Evolutionary conservation across 2,888 invertebrate genomes (phyloP).

Genomic region (Nephrotoma appendiculata): DNA sequence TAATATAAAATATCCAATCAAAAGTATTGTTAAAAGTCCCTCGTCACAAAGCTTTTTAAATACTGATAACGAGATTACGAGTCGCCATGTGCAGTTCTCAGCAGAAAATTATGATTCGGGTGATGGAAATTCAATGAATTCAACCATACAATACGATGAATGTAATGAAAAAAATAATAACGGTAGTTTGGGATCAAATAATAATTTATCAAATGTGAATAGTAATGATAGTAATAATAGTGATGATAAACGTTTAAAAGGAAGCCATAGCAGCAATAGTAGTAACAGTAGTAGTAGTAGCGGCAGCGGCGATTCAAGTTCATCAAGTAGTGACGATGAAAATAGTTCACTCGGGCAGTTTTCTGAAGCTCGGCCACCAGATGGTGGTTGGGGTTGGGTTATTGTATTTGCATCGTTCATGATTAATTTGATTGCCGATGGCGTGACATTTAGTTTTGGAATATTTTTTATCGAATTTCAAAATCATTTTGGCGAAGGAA

Average conservation of each 20-base stretch:
- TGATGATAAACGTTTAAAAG: neutral
- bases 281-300: neutral
- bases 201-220: neutral
- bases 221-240: neutral
- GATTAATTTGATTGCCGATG: constrained; percentile 83
- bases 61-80: neutral
- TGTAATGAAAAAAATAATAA: neutral
- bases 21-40: constrained; percentile 19
- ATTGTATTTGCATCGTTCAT: constrained; percentile 79
- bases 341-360: constrained; percentile 46
- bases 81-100: constrained; percentile 1
- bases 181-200: neutral
- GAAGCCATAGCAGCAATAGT: neutral
- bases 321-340: constrained; percentile 36
- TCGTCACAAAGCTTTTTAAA: constrained; percentile 18
- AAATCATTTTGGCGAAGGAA: constrained; percentile 68
- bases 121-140: neutral
- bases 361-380: constrained; percentile 59
- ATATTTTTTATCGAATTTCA: constrained; percentile 76
- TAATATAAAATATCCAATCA: constrained; percentile 9
- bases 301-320: constrained; percentile 19
- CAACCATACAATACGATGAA: neutral
- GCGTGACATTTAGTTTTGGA: constrained; percentile 84
- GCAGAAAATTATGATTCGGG: neutral
- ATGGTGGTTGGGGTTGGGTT: constrained; percentile 91